These are phyloP conservation scores for Buceros bicornis DNA, from an alignment of 2,797 vertebrate species.

Conservation along the genomic window DNA sequence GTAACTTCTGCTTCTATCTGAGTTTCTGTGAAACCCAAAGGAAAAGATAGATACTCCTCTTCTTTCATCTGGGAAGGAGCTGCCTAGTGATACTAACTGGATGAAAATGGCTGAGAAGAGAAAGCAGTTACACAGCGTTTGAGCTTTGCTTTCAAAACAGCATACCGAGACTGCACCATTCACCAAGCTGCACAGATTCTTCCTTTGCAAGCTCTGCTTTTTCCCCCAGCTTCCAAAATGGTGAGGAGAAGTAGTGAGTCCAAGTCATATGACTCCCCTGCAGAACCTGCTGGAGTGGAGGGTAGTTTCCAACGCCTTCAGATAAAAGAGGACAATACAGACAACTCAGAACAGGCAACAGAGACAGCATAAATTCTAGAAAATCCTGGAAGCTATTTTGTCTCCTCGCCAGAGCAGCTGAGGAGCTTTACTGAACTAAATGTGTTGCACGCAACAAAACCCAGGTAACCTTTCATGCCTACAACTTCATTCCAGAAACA, in stretches of 20 bases:
- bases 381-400: neutral
- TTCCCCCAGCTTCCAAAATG: neutral
- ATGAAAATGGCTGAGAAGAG: neutral
- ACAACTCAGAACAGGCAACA: neutral
- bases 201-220: neutral
- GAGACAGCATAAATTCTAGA: neutral
- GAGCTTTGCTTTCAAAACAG: neutral
- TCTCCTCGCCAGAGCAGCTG: neutral
- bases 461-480: neutral
- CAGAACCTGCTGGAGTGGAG: neutral
- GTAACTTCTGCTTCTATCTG: neutral
- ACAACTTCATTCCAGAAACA: neutral
- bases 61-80: neutral
- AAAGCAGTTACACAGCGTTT: neutral
- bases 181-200: neutral
- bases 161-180: neutral
- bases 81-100: neutral
- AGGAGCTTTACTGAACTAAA: neutral
- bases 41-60: neutral
- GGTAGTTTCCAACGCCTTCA: neutral
- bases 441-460: neutral
- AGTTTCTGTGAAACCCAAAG: neutral
- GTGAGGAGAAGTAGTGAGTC: neutral
- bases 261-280: neutral
- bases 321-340: neutral